Percentiles rank a stretch among this genome's conserved stretches.
phyloP scores from a whole-genome alignment of 2,888 invertebrate species.

The Leistus spinibarbis region DNA sequence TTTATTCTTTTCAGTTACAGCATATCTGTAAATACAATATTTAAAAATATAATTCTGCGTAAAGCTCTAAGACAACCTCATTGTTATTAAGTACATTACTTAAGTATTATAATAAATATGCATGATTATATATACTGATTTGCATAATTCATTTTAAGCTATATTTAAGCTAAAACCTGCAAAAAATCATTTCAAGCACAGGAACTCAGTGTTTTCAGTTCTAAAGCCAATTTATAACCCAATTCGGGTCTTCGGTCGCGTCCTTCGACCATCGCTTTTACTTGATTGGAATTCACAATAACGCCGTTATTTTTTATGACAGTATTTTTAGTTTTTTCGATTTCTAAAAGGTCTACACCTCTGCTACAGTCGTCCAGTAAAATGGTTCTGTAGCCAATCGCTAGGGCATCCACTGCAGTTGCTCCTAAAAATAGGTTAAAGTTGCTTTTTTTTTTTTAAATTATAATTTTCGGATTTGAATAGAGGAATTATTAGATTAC shows the following conservation, averaged over 20 bases:
- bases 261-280: constrained; percentile 84
- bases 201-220: constrained; percentile 62
- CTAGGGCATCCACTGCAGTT: constrained; percentile 87
- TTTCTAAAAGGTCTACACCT: constrained; percentile 85
- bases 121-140: not conserved
- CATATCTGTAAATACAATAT: constrained; percentile 23
- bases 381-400: constrained; percentile 87
- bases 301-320: constrained; percentile 79
- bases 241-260: constrained; percentile 85
- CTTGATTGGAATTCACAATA: constrained; percentile 79
- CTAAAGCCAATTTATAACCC: constrained; percentile 87
- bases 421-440: constrained; percentile 64
- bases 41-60: constrained; percentile 36
- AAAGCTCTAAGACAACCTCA: constrained; percentile 28
- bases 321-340: constrained; percentile 79
- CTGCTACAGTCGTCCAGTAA: constrained; percentile 90
- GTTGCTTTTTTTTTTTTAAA: too few relatives aligned
- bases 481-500: too few relatives aligned
- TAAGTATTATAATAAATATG: not conserved
- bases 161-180: constrained; percentile 12
- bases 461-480: too few relatives aligned
- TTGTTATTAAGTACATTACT: not conserved
- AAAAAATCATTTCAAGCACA: not conserved
- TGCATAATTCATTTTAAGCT: constrained; percentile 7
- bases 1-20: not conserved